Conservation (phyloP, 2,113 vertebrate species). For the Chloebia gouldiae region DNA sequence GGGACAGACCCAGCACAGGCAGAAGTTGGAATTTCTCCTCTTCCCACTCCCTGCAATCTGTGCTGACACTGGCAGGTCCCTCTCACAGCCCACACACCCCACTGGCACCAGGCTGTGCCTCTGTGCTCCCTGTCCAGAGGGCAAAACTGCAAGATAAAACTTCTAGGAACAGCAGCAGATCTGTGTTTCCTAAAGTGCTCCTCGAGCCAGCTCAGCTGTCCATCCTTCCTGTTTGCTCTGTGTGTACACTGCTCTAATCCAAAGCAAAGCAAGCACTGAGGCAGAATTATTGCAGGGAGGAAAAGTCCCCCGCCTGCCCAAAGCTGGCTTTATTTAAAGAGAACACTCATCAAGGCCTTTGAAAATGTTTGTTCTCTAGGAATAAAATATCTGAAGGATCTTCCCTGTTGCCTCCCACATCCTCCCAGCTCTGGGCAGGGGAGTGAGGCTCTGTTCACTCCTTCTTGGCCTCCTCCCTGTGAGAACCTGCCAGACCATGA, state of each 20-base stretch:
- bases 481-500: constrained; percentile 47
- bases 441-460: constrained; percentile 18
- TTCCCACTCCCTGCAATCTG: neutral
- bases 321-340: constrained; percentile 2
- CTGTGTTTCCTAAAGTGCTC: neutral
- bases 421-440: constrained; percentile 9
- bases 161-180: neutral
- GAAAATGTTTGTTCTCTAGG: constrained; percentile 43
- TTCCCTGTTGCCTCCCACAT: constrained; percentile 25
- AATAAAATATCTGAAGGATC: constrained; percentile 38
- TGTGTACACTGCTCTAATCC: neutral
- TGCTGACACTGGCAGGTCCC: neutral
- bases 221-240: neutral
- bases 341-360: constrained; percentile 1
- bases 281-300: neutral
- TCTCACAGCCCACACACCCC: neutral
- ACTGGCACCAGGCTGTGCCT: neutral
- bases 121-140: neutral
- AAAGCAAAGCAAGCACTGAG: neutral
- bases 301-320: neutral
- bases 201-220: neutral
- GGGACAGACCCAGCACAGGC: neutral
- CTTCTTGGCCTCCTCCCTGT: constrained; percentile 2
- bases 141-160: neutral
- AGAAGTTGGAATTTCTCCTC: neutral